Evolutionary conservation across 2,797 vertebrate species (phyloP), one percentile per base, ranked within the genome.

Genomic region (Bovichtus variegatus): DNA sequence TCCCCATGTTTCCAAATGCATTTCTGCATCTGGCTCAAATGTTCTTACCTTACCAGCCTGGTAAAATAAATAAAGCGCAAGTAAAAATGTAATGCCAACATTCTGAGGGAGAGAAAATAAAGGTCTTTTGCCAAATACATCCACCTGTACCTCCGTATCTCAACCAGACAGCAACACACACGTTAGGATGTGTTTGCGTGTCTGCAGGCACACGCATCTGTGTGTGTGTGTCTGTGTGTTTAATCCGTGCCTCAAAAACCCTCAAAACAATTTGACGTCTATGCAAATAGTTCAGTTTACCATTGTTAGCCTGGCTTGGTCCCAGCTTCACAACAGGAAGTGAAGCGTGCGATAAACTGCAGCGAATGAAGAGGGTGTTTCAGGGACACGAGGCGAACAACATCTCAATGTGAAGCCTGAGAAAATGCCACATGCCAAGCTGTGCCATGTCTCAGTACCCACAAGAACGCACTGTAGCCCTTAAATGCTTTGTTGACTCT

Each of bases 401-500:
- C 80, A 74, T 76, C 40, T 46, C 41, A 41, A 73, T 41, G n/a
- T 31, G 74, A 79, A 74, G 70, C 77, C 67, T 0, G 61, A 81
- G 80, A 80, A 83, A 83, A 81, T 81, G 63, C 72, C 73, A 87
- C 82, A 83, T 83, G 68, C 40, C 75, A 73, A 75, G 66, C 38
- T 74, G 64, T 78, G 71, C 74, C 47, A 55, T 62, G 67, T 89
- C 80, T 82, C 65, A 46, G 50, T 23, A 7, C 53, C 57, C 70
- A 55, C 54, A 54, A 65, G 31, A 74, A 82, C 41, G 55, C 49
- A 29, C 54, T 60, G 25, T 1, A 74, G 60, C 59, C 47, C 54
- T 78, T 74, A 84, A 84, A 80, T 0, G 63, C 68, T 71, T n/a
- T 74, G 76, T 85, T 79, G 63, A 84, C 72, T 89, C 75, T 83